These are phyloP conservation scores for Heteractis magnifica DNA, from an alignment of 92 coral and sea anemone genomes.

Conservation along the genomic window DNA sequence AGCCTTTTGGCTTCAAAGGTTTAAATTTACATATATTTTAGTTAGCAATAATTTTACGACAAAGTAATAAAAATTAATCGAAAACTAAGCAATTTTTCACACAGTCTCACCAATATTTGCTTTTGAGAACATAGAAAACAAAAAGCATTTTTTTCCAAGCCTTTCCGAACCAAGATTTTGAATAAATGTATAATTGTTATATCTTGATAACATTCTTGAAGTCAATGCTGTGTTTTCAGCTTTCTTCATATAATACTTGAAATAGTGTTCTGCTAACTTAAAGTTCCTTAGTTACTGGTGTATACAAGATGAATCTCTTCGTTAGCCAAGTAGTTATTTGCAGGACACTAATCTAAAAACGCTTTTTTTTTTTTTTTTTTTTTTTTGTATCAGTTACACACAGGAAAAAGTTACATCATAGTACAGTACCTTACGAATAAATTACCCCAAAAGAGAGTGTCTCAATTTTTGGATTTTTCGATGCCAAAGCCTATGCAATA, in stretches of 20 bases:
- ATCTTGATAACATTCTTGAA: no score
- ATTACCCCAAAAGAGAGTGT: neutral
- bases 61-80: neutral
- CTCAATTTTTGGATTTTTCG: neutral
- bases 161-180: neutral
- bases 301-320: neutral
- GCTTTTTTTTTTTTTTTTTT: no score
- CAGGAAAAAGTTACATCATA: neutral
- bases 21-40: neutral
- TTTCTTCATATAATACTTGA: no score
- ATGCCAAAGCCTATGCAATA: neutral
- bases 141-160: no score
- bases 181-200: no score
- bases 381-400: neutral
- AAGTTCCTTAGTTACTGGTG: no score
- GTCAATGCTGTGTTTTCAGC: no score
- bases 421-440: neutral
- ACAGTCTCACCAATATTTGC: no score
- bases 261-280: no score
- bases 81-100: neutral
- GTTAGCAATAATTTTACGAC: neutral
- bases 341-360: neutral
- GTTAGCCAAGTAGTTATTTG: neutral
- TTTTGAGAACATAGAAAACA: neutral
- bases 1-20: neutral